Evolutionary conservation across 2,888 invertebrate genomes (phyloP).

Genomic region (Trichogramma evanescens): DNA sequence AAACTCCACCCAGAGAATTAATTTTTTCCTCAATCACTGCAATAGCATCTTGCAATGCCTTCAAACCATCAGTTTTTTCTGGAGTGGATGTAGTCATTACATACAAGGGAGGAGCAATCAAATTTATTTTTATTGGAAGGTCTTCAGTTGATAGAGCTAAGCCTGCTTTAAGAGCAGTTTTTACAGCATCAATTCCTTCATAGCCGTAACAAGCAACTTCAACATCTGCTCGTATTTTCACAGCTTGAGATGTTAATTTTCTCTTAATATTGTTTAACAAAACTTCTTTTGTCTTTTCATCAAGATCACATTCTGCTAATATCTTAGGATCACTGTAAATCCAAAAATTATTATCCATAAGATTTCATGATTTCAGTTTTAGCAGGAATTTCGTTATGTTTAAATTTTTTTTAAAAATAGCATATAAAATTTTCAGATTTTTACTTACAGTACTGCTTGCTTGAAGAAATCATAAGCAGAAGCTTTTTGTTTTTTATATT

Average conservation of each 20-base stretch:
- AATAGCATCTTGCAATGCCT: slow-evolving; percentile 82
- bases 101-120: slow-evolving; percentile 97
- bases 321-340: slow-evolving; percentile 79
- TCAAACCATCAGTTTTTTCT: slow-evolving; percentile 88
- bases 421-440: slow-evolving; percentile 26
- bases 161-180: slow-evolving; percentile 83
- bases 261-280: slow-evolving; percentile 90
- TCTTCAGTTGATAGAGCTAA: slow-evolving; percentile 85
- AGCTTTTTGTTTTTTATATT: slow-evolving; percentile 89
- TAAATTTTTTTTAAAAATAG: neutral
- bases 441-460: slow-evolving; percentile 86
- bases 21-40: slow-evolving; percentile 81
- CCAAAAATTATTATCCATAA: neutral
- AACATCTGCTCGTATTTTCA: slow-evolving; percentile 88
- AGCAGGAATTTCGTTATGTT: neutral
- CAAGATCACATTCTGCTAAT: slow-evolving; percentile 90
- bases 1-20: slow-evolving; percentile 77
- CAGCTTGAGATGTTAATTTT: slow-evolving; percentile 94
- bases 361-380: neutral
- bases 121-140: slow-evolving; percentile 95
- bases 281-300: slow-evolving; percentile 85
- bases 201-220: slow-evolving; percentile 94
- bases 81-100: slow-evolving; percentile 98
- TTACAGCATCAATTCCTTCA: slow-evolving; percentile 98
- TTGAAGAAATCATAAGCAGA: slow-evolving; percentile 98